Evolutionary conservation across 2,113 vertebrate species (phyloP).

Genomic region (Psilopogon haemacephalus): DNA sequence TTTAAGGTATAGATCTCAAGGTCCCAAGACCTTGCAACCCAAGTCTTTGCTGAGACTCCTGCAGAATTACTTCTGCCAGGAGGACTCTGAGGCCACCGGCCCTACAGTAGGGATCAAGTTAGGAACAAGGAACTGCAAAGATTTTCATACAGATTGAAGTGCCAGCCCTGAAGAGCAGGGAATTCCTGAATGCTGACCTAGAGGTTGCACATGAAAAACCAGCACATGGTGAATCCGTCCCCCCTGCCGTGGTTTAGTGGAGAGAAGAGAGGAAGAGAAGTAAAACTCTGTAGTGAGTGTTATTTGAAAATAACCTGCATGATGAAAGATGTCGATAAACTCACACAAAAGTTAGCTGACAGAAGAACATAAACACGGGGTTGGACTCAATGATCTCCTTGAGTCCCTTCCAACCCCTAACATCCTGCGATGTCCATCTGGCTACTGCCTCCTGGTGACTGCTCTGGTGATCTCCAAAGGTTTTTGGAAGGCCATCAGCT

Average conservation of each 20-base stretch:
- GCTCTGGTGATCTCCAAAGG: neutral
- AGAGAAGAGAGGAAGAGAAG: neutral
- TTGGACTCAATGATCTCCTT: too few relatives aligned
- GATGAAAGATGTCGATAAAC: neutral
- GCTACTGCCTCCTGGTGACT: neutral
- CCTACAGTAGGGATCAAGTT: neutral
- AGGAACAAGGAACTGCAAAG: neutral
- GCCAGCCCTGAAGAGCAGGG: neutral
- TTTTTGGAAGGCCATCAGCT: neutral
- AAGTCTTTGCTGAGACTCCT: neutral
- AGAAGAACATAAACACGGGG: neutral
- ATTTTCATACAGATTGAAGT: neutral
- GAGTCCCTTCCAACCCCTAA: too few relatives aligned
- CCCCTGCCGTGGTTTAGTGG: neutral
- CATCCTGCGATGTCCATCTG: neutral
- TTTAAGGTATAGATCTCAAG: neutral
- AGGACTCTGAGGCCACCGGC: neutral
- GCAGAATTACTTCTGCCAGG: neutral
- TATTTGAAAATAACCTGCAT: neutral
- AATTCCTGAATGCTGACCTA: neutral
- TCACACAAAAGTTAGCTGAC: neutral
- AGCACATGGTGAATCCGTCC: neutral
- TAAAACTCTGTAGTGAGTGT: neutral
- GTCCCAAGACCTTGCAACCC: neutral
- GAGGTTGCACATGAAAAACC: neutral